Evolutionary conservation across 2,888 invertebrate species (phyloP), one percentile per base, ranked within the genome.

Genomic region (Drosophila fulvimacula): DNA sequence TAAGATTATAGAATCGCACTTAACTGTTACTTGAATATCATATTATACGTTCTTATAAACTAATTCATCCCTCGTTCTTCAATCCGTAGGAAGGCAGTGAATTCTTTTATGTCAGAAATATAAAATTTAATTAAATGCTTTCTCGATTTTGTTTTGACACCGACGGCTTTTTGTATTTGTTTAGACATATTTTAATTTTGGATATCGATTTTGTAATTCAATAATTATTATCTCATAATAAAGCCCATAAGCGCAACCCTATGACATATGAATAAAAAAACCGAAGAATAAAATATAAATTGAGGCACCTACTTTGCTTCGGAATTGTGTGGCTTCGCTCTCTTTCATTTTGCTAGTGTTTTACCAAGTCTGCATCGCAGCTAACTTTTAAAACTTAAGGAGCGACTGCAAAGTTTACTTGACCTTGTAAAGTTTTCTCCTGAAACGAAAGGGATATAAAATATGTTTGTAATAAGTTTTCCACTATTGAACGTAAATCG

Each of bases 391-490:
- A 58, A 73, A 71, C 73, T 73, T 73, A 32, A 30, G 5, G 51
- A 67, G 58, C 46, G 64, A 72, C 74, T 61, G 64, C 51, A 76
- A 76, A 76, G 65, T 75, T 76, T 75, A 53, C 60, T 62, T 74
- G 80, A 82, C 82, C 80, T 80, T 80, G 80, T 60, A 73, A 80
- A 80, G 70, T 51, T 80, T 76, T 76, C 38, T 52, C 70, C 70
- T 76, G 67, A 65, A 68, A 42, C 49, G 56, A 76, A 73, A 79
- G 70, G 73, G 73, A 73, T 73, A 73, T 76, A 66, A 79, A 67
- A 79, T 79, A 76, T 73, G 60, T 51, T 79, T 56, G 62, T 59
- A 52, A 56, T 60, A 81, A 79, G 73, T 81, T 79, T 69, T 5
- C 34, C 9, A 32, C 49, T 21, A 34, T 51, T 32, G 49, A 51